Evolutionary conservation across 2,888 invertebrate genomes (phyloP), one percentile per base, ranked within the genome.

Genomic region (Phytoseiulus persimilis): DNA sequence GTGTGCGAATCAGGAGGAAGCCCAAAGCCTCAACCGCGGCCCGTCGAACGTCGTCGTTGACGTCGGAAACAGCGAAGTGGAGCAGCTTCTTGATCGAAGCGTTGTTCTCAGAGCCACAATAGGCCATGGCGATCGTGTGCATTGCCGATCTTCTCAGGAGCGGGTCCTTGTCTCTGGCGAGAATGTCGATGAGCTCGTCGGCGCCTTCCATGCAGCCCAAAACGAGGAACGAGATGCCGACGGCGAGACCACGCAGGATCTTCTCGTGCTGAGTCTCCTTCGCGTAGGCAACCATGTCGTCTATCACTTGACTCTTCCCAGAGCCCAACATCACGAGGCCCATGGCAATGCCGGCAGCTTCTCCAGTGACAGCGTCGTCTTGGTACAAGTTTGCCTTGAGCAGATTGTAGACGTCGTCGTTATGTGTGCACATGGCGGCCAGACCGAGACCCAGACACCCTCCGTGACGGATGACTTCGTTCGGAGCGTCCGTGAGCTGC

Each of bases 261-360:
- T 99, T 99, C 93, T 99, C 99, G 92, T 99, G 99, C 92, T 97
- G 97, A 84, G 98, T 98, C 93, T 98, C 98, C 93, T 96, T 96
- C 31, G 97, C 97, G 93, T 97, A 97, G 91, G 95, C 96, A 89
- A 97, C 96, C 97, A 98, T 98, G 92, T 98, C 97, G 93, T 96
- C 96, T 91, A 98, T 96, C 2, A 97, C 96, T 90, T 95, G 95
- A 0, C 96, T 95, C 92, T 96, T 95, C 92, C 98, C 96, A 0
- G 98, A 98, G 0, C 99, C 99, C 91, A 99, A 94, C 99, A 99
- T 99, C 0, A 99, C 98, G 95, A 99, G 96, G 89, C 99, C 99
- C 98, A 99, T 99, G 0, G 98, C 98, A 91, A 99, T 96, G 90
- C 98, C 99, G 45, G 99, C 99, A 9, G 99, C 98, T 93, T 99